Evolutionary conservation across 2,888 invertebrate genomes (phyloP).

Genomic region (Hemistola chrysoprasaria): DNA sequence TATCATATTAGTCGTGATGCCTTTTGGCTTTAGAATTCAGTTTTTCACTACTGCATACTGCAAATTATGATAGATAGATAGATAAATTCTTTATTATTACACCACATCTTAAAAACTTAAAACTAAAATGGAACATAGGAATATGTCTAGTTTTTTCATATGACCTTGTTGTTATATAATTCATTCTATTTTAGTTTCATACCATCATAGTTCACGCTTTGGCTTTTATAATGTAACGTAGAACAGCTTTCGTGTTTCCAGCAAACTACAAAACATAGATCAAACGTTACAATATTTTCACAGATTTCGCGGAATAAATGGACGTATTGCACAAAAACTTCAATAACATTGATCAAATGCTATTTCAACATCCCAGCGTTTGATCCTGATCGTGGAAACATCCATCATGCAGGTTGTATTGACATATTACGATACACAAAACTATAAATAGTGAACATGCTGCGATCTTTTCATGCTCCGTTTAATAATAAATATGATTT

Average conservation of each 20-base stretch:
- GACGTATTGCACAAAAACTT: slow-evolving; percentile 18
- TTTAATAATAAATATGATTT: slow-evolving; percentile 7
- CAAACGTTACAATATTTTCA: slow-evolving; percentile 20
- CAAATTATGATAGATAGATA: too few relatives aligned
- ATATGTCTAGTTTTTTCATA: too few relatives aligned
- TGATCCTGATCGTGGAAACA: slow-evolving; percentile 39
- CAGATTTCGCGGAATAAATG: slow-evolving; percentile 21
- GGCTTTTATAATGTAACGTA: background rate
- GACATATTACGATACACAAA: slow-evolving; percentile 43
- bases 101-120: too few relatives aligned
- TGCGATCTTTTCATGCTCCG: slow-evolving; percentile 13
- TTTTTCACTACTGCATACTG: too few relatives aligned
- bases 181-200: slow-evolving; percentile 1
- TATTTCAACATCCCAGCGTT: slow-evolving; percentile 33
- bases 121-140: too few relatives aligned
- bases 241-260: slow-evolving; percentile 6
- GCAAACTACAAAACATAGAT: slow-evolving; percentile 10
- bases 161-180: too few relatives aligned
- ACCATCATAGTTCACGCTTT: background rate
- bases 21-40: too few relatives aligned
- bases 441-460: slow-evolving; percentile 21
- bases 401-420: slow-evolving; percentile 46
- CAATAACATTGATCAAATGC: slow-evolving; percentile 15
- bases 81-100: too few relatives aligned
- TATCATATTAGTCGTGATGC: too few relatives aligned